Percentiles rank a stretch among this genome's conserved stretches.
These are phyloP conservation scores for Ectropis grisescens DNA, from an alignment of 1,140 invertebrate species.

Conservation along the genomic window DNA sequence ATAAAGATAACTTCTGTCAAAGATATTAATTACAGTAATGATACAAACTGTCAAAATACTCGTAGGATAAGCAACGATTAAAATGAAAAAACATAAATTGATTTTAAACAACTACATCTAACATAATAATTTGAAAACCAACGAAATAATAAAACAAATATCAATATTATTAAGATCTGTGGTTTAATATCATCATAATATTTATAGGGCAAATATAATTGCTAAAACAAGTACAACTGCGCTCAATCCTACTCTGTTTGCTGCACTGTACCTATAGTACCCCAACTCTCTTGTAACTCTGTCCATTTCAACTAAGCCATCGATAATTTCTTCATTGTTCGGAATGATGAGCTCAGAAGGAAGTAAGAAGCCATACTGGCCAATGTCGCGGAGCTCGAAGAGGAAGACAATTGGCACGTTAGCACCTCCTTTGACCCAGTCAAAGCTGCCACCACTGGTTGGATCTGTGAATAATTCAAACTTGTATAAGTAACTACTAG, in stretches of 20 bases:
- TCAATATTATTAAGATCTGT: too few relatives aligned
- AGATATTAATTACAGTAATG: too few relatives aligned
- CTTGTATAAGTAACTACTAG: neutral
- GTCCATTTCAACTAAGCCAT: slow-evolving; percentile 69
- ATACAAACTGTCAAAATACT: too few relatives aligned
- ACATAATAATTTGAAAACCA: too few relatives aligned
- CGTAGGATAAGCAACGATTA: too few relatives aligned
- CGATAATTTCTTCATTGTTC: slow-evolving; percentile 78
- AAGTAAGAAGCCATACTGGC: slow-evolving; percentile 80
- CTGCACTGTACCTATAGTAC: slow-evolving; percentile 18
- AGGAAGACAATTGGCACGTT: slow-evolving; percentile 78
- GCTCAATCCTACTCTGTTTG: slow-evolving; percentile 3
- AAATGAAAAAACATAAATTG: too few relatives aligned
- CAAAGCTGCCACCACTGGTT: slow-evolving; percentile 71
- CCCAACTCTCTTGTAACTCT: slow-evolving; percentile 23
- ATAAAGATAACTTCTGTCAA: too few relatives aligned
- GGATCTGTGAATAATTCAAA: slow-evolving; percentile 35
- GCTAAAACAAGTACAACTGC: slow-evolving; percentile 7
- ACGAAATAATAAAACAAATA: too few relatives aligned
- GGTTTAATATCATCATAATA: neutral
- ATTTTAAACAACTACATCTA: too few relatives aligned
- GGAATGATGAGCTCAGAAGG: slow-evolving; percentile 80
- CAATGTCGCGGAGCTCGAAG: slow-evolving; percentile 78
- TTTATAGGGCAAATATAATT: slow-evolving; percentile 4
- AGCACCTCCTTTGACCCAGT: slow-evolving; percentile 79